phyloP scores from a whole-genome alignment of 2,113 vertebrate species.

The Erinaceus europaeus region DNA sequence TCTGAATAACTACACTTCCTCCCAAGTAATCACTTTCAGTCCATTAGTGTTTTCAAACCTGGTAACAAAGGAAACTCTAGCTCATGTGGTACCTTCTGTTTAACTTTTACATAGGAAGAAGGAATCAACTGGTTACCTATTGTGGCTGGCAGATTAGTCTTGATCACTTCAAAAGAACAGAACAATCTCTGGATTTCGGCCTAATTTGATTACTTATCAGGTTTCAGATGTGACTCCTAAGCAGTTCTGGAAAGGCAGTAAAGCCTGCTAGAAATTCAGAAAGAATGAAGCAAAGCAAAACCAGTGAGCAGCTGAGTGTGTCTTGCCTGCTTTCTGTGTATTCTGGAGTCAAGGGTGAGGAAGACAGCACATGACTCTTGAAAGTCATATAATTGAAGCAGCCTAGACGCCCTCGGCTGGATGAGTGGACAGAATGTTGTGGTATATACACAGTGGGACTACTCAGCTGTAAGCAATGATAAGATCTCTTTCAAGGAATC shows the following conservation, averaged over 20 bases:
- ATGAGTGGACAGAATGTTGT: too few species aligned
- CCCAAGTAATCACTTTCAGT: slow-evolving; percentile 6
- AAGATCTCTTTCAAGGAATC: too few species aligned
- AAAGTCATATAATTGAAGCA: too few species aligned
- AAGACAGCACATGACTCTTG: too few species aligned
- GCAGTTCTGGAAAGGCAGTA: neutral
- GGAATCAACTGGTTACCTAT: slow-evolving; percentile 32
- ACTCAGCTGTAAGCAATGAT: too few species aligned
- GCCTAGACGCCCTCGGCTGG: too few species aligned
- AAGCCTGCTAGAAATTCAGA: slow-evolving; percentile 8
- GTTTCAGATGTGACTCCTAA: slow-evolving; percentile 22
- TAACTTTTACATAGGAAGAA: slow-evolving; percentile 35
- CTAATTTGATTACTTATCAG: neutral
- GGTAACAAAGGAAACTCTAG: neutral
- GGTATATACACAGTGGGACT: too few species aligned
- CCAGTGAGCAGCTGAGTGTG: neutral
- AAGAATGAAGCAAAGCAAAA: neutral
- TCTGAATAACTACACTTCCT: neutral
- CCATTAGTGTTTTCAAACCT: slow-evolving; percentile 4
- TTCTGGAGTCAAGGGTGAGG: too few species aligned
- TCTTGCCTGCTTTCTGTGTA: neutral
- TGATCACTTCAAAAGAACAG: slow-evolving; percentile 27
- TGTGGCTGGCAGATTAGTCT: slow-evolving; percentile 13
- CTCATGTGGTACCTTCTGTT: neutral
- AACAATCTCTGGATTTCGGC: slow-evolving; percentile 18